Evolutionary conservation across 92 coral and sea anemone species (phyloP).

Genomic region (Scolanthus callimorphus): DNA sequence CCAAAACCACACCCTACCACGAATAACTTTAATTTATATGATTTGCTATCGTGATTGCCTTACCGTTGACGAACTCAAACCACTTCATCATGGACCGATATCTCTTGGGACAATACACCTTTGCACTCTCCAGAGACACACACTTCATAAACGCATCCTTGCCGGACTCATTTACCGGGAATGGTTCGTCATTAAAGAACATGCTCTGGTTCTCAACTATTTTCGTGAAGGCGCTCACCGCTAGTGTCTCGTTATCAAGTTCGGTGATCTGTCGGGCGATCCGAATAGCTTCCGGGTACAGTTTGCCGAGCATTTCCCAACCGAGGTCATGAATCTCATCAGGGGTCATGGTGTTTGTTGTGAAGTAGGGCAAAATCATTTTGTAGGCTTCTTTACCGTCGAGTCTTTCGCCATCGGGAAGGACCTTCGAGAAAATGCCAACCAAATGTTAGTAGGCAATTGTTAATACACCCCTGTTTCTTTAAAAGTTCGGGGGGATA

Average conservation of each 20-base stretch:
- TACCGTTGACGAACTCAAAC: constrained; percentile 83
- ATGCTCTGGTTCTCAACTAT: constrained; percentile 66
- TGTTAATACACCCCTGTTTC: too few relatives aligned
- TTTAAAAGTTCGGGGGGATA: too few relatives aligned
- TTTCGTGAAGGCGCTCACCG: constrained; percentile 64
- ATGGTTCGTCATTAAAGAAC: constrained; percentile 83
- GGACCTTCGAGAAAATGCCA: not conserved
- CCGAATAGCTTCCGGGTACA: constrained; percentile 74
- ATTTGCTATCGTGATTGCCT: constrained; percentile 67
- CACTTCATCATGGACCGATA: constrained; percentile 82
- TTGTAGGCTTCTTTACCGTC: constrained; percentile 77
- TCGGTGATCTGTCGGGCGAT: constrained; percentile 63
- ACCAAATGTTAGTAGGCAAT: too few relatives aligned
- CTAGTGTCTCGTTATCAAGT: constrained; percentile 27
- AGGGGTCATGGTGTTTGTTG: constrained; percentile 74
- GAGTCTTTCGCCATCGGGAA: constrained; percentile 71
- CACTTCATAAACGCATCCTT: constrained; percentile 80
- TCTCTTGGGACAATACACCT: constrained; percentile 75
- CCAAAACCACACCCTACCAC: too few relatives aligned
- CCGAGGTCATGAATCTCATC: constrained; percentile 71
- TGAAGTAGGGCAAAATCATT: constrained; percentile 83
- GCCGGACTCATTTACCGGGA: constrained; percentile 81
- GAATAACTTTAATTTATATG: too few relatives aligned
- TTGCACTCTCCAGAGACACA: constrained; percentile 57
- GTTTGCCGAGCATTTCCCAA: constrained; percentile 39